These are phyloP conservation scores for Hemistola chrysoprasaria DNA, from an alignment of 2,888 invertebrate species.

Conservation along the genomic window DNA sequence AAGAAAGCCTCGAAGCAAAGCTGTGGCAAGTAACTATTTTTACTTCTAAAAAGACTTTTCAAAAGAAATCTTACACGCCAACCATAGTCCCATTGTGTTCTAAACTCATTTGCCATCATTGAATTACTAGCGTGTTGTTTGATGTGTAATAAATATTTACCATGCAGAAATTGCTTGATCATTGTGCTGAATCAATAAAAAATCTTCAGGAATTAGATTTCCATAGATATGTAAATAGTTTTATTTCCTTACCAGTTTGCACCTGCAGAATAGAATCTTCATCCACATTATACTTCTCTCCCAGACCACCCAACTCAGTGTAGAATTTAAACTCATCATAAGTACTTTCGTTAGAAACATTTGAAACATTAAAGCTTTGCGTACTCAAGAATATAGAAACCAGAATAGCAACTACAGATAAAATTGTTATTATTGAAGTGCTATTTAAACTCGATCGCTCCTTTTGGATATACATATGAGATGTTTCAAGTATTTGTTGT, in stretches of 20 bases:
- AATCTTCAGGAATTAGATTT: too few species aligned
- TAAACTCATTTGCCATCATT: too few species aligned
- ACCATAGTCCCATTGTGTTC: too few species aligned
- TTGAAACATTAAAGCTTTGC: not conserved
- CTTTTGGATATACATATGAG: not conserved
- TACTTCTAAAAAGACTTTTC: too few species aligned
- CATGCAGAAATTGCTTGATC: too few species aligned
- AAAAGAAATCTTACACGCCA: too few species aligned
- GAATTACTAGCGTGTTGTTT: too few species aligned
- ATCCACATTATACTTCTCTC: slow-evolving; percentile 57
- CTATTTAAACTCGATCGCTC: not conserved
- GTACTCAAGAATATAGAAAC: slow-evolving; percentile 1
- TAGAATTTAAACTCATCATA: slow-evolving; percentile 55
- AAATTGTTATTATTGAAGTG: not conserved
- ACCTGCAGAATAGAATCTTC: slow-evolving; percentile 57
- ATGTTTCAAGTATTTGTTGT: not conserved
- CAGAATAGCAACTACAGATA: not conserved
- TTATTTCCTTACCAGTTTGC: slow-evolving; percentile 54
- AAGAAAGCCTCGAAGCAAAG: too few species aligned
- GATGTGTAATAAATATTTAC: too few species aligned
- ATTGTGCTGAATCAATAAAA: slow-evolving; percentile 3
- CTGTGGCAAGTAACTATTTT: too few species aligned
- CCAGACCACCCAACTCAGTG: slow-evolving; percentile 52
- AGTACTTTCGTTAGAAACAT: slow-evolving; percentile 5
- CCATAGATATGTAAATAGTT: too few species aligned